A percentile compares a stretch with the other conserved stretches of the same genome.
phyloP scores from a whole-genome alignment of 1,140 invertebrate species.

The Drosophila sp. region DNA sequence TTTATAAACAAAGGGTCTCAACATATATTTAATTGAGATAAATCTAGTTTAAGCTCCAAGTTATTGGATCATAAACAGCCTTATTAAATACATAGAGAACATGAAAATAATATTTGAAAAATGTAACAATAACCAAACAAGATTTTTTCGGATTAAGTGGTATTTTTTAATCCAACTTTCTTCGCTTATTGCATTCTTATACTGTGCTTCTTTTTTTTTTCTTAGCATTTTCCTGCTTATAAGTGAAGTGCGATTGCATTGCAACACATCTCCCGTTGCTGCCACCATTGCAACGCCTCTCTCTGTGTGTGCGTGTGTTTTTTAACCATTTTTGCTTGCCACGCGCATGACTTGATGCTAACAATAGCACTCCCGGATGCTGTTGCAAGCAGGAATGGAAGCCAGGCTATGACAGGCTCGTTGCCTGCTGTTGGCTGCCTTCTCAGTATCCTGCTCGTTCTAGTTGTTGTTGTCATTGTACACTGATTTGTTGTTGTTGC shows the following conservation, averaged over 20 bases:
- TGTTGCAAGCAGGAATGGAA: slow-evolving; percentile 3
- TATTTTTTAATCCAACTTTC: neutral
- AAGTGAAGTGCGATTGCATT: slow-evolving; percentile 51
- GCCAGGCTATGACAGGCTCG: slow-evolving; percentile 38
- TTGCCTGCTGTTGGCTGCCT: slow-evolving; percentile 4
- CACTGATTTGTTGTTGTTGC: slow-evolving; percentile 23
- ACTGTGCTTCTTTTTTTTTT: slow-evolving; percentile 7
- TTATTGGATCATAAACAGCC: too few relatives aligned
- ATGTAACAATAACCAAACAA: too few relatives aligned
- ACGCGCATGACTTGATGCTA: slow-evolving; percentile 77
- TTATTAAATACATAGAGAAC: too few relatives aligned
- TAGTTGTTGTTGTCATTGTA: slow-evolving; percentile 8
- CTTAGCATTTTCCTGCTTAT: slow-evolving; percentile 43
- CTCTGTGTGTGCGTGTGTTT: slow-evolving; percentile 26
- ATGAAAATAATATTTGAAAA: too few relatives aligned
- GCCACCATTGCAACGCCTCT: slow-evolving; percentile 10
- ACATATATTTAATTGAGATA: too few relatives aligned
- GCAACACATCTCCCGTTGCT: slow-evolving; percentile 30
- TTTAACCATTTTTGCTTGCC: slow-evolving; percentile 40
- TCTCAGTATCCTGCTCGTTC: slow-evolving; percentile 5
- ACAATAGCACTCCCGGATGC: slow-evolving; percentile 70
- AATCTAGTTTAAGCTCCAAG: too few relatives aligned
- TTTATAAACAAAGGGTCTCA: too few relatives aligned
- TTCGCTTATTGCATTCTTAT: neutral
- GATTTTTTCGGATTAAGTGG: neutral